Evolutionary conservation across 1,140 invertebrate species (phyloP), one percentile per base, ranked within the genome.

Genomic region (Drosophila watanabei): DNA sequence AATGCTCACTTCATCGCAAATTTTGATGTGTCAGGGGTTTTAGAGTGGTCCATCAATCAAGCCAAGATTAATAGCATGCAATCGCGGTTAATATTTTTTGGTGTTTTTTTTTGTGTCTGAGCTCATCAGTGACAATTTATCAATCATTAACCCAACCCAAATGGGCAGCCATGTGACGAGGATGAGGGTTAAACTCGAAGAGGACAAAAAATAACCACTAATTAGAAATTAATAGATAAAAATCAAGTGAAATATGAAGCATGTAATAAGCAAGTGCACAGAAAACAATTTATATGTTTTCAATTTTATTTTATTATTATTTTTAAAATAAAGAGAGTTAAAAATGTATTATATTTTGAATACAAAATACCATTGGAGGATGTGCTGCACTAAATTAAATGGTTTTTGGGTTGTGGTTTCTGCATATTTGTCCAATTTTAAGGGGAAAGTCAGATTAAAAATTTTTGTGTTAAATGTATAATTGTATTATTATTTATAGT

Each of bases 151-250:
- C 69, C 69, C 69, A 73, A 73, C 71, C 71, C 68, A 73, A 73
- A 73, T 73, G 71, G 45, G 37, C 69, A 43, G 28, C 52, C 71
- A 73, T 73, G 71, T 73, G 71, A 52, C 35, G 46, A 52, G 56
- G 46, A 37, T 35, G 37, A 48, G 24, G 69, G 56, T 16, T 68
- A 54, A 59, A 54, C 63, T 24, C 20, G 46, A 60, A 77, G 54
- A 46, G 46, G 39, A 43, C 46, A 66, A 77, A 62, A 59, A 56
- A 51, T 54, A 39, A 60, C 56, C 41, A 56, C 60, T 76, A 88
- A 80, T 84, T 87, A 89, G 65, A 84, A 81, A 75, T 71, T 78
- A 62, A 80, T 88, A 88, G 85, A 84, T 75, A 60, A 82, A 80
- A 80, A 65, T 79, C 52, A 58, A 60, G 37, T 32, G 28, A 71